Conservation (phyloP, 2,797 vertebrate genomes). For the Carduelis carduelis region DNA sequence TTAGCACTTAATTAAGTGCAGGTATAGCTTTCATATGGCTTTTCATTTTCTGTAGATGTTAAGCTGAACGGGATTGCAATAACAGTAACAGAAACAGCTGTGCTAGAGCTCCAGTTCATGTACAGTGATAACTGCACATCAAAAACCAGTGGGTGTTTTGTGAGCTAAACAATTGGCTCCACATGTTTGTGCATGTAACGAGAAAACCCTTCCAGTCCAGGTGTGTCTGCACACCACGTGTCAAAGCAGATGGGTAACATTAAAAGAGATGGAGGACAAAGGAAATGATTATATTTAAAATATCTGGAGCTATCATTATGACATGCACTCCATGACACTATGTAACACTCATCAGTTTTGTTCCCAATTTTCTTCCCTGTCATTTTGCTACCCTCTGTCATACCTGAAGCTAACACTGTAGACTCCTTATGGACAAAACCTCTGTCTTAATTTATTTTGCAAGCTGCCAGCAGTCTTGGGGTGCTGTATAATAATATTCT, state of each 20-base stretch:
- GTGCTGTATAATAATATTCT: not conserved
- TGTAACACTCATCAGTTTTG: not conserved
- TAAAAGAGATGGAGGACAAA: not conserved
- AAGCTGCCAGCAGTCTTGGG: not conserved
- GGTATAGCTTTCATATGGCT: not conserved
- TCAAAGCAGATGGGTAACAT: not conserved
- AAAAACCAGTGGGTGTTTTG: not conserved
- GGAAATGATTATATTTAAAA: not conserved
- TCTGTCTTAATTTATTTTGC: not conserved
- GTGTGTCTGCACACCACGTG: not conserved
- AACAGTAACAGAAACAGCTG: not conserved
- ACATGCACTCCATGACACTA: not conserved
- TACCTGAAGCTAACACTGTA: not conserved
- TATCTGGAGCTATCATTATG: not conserved
- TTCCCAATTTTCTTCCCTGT: not conserved
- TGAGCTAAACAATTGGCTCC: not conserved
- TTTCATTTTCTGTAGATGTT: not conserved
- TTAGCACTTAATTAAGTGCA: not conserved
- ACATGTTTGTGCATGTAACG: not conserved
- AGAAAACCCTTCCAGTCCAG: not conserved
- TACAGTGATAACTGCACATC: too few relatives aligned
- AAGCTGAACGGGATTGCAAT: not conserved
- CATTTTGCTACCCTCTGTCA: not conserved
- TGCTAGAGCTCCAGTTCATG: not conserved
- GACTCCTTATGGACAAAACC: not conserved